Evolutionary conservation across 2,797 vertebrate species (phyloP).

Genomic region (Pogoniulus pusillus): DNA sequence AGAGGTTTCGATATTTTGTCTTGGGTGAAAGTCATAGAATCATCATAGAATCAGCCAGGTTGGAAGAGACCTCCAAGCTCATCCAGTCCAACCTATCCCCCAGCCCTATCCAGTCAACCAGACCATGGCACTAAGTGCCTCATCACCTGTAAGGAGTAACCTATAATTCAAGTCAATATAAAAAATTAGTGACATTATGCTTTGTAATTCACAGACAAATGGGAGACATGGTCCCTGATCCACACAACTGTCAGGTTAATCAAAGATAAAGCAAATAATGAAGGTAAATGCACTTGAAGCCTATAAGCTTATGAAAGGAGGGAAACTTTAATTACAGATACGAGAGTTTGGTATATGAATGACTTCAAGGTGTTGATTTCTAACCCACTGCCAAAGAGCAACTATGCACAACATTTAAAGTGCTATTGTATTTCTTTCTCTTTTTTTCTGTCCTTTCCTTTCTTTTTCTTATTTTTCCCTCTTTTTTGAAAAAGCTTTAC

Average conservation of each 20-base stretch:
- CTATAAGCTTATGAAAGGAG: background rate
- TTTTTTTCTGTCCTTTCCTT: background rate
- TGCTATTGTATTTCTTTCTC: background rate
- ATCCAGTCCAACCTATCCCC: too few relatives aligned
- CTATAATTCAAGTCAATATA: background rate
- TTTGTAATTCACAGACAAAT: background rate
- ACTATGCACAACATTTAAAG: background rate
- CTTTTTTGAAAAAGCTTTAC: background rate
- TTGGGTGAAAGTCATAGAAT: background rate
- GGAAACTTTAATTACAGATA: background rate
- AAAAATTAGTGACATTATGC: background rate
- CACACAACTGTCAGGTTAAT: background rate
- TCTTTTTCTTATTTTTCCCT: background rate
- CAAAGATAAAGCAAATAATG: background rate
- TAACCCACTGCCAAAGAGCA: fast-evolving
- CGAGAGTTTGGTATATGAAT: background rate
- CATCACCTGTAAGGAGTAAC: background rate
- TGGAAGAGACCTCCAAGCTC: too few relatives aligned
- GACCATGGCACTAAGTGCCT: too few relatives aligned
- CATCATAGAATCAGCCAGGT: too few relatives aligned
- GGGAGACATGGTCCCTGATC: background rate
- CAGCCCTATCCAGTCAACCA: too few relatives aligned
- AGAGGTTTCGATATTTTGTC: background rate
- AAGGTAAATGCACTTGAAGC: background rate
- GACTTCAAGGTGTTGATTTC: background rate